These are phyloP conservation scores for Thrips palmi DNA, from an alignment of 1,140 invertebrate genomes.

Conservation along the genomic window DNA sequence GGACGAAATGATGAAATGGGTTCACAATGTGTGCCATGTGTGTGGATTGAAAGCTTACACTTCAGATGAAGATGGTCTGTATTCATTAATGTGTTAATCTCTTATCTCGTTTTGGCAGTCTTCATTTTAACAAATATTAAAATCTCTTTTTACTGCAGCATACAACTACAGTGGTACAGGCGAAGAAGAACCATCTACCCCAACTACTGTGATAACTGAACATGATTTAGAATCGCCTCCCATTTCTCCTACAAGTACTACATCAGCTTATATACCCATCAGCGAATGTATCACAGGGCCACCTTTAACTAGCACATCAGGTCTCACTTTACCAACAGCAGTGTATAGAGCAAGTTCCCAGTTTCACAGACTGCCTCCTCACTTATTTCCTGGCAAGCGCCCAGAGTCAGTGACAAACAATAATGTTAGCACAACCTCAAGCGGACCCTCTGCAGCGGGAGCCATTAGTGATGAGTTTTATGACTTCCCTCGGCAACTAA, in stretches of 20 bases:
- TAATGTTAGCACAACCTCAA: background rate
- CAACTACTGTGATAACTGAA: slow-evolving; percentile 11
- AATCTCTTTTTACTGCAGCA: background rate
- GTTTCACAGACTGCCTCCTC: too few species aligned
- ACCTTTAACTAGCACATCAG: slow-evolving; percentile 22
- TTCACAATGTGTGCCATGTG: slow-evolving; percentile 80
- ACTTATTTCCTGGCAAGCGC: background rate
- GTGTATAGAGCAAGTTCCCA: too few species aligned
- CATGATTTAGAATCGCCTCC: slow-evolving; percentile 31
- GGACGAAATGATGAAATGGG: slow-evolving; percentile 87
- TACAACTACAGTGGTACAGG: background rate
- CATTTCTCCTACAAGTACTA: slow-evolving; percentile 32
- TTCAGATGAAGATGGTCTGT: slow-evolving; percentile 44
- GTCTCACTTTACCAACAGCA: too few species aligned
- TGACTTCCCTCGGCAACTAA: slow-evolving; percentile 28
- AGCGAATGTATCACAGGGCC: slow-evolving; percentile 80
- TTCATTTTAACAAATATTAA: slow-evolving; percentile 3
- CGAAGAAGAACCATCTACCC: slow-evolving; percentile 11
- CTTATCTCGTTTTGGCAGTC: background rate
- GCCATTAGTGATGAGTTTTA: slow-evolving; percentile 24
- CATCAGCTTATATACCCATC: slow-evolving; percentile 55
- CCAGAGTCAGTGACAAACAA: background rate
- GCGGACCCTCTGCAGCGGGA: background rate
- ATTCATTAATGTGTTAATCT: slow-evolving; percentile 9
- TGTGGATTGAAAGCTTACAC: slow-evolving; percentile 66